Conservation (phyloP, 2,888 invertebrate species). For the Hofmannophila pseudospretella region DNA sequence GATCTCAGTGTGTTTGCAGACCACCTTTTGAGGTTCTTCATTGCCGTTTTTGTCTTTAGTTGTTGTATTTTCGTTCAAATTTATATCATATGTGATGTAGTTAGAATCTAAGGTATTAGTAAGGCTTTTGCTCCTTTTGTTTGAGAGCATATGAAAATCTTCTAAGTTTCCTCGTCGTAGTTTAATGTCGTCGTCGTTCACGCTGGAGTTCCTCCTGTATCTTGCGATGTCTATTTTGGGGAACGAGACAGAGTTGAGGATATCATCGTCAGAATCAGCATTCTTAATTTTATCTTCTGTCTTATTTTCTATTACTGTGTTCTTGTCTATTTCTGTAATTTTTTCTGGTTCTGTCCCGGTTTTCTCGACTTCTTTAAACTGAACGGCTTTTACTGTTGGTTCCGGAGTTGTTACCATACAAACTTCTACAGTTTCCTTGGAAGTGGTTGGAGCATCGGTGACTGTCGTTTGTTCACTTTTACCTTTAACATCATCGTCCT, state of each 20-base stretch:
- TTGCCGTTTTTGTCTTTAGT: constrained; percentile 53
- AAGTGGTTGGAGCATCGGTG: constrained; percentile 12
- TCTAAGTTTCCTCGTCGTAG: constrained; percentile 63
- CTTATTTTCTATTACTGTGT: neutral
- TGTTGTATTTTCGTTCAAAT: constrained; percentile 48
- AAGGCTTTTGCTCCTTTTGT: constrained; percentile 66
- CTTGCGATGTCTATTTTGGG: constrained; percentile 59
- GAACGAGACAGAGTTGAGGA: constrained; percentile 46
- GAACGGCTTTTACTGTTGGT: neutral
- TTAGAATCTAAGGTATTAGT: constrained; percentile 48
- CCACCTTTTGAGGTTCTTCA: constrained; percentile 56
- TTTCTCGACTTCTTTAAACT: neutral
- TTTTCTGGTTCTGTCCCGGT: constrained; percentile 2
- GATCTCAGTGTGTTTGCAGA: constrained; percentile 56
- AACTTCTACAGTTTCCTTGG: constrained; percentile 13
- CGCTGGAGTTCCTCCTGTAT: constrained; percentile 67
- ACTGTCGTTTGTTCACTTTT: constrained; percentile 15
- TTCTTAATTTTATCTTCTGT: constrained; percentile 15
- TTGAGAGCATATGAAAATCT: constrained; percentile 56
- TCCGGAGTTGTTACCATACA: neutral
- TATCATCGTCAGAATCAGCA: constrained; percentile 47
- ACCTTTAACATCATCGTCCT: constrained; percentile 53
- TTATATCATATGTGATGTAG: constrained; percentile 57
- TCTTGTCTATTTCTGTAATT: constrained; percentile 10
- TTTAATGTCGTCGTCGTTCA: constrained; percentile 65